A percentile compares a stretch with the other conserved stretches of the same genome.
phyloP scores from a whole-genome alignment of 2,888 invertebrate species.

The Melieria omissa region DNA sequence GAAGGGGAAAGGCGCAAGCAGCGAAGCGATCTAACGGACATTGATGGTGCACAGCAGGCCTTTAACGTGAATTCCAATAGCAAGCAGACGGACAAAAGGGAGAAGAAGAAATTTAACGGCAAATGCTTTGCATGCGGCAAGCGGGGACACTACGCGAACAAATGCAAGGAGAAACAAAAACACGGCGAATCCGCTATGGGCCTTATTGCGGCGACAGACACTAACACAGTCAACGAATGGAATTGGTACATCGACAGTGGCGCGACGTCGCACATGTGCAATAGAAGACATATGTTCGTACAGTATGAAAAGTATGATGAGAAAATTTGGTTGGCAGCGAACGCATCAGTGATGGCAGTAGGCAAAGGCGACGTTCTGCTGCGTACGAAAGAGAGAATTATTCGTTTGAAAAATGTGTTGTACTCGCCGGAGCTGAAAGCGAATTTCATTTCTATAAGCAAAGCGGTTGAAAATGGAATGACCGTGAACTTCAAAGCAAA shows the following conservation, averaged over 20 bases:
- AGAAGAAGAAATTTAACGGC: constrained; percentile 12
- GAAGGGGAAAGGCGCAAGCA: constrained; percentile 34
- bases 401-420: constrained; percentile 36
- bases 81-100: neutral
- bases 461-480: constrained; percentile 34
- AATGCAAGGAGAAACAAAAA: constrained; percentile 21
- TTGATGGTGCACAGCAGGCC: constrained; percentile 28
- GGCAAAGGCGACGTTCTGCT: constrained; percentile 15
- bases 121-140: constrained; percentile 27
- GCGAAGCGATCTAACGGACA: constrained; percentile 10
- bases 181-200: constrained; percentile 32
- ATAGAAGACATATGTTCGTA: constrained; percentile 35
- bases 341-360: constrained; percentile 17
- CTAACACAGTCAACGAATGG: constrained; percentile 17
- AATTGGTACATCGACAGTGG: constrained; percentile 42
- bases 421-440: constrained; percentile 40
- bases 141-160: constrained; percentile 12
- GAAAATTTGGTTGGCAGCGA: constrained; percentile 32
- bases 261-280: constrained; percentile 39
- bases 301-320: constrained; percentile 29
- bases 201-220: constrained; percentile 29
- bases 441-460: constrained; percentile 45
- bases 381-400: constrained; percentile 3
- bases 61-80: constrained; percentile 17
- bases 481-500: constrained; percentile 13